Evolutionary conservation across 35 echinoderm and acorn worm species (phyloP).

Genomic region (Heliocidaris erythrogramma): DNA sequence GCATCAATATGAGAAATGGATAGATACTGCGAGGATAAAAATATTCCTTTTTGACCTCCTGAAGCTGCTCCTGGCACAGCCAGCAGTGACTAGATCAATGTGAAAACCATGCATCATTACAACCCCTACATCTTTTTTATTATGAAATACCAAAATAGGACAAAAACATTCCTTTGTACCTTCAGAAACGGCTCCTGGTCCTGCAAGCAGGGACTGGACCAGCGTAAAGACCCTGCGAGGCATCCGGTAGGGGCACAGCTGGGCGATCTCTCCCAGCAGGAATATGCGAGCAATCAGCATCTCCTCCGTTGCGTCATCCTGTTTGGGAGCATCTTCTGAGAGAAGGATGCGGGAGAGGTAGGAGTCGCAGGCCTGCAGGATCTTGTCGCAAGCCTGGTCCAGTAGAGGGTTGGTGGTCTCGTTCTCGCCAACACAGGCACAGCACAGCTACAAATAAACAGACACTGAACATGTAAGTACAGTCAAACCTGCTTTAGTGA

Average conservation of each 20-base stretch:
- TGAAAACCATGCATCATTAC: slow-evolving; percentile 30
- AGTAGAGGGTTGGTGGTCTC: neutral
- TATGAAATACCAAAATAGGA: neutral
- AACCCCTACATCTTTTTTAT: neutral
- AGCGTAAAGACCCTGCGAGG: slow-evolving; percentile 59
- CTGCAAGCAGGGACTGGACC: slow-evolving; percentile 89
- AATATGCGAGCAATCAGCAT: slow-evolving; percentile 25
- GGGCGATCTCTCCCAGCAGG: slow-evolving; percentile 72
- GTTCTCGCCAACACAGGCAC: slow-evolving; percentile 10
- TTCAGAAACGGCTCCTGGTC: slow-evolving; percentile 48
- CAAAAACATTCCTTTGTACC: slow-evolving; percentile 1
- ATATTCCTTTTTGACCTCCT: neutral
- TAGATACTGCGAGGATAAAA: neutral
- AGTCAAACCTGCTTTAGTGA: too few relatives aligned
- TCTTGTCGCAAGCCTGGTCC: slow-evolving; percentile 46
- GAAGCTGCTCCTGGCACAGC: slow-evolving; percentile 56
- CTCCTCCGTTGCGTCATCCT: slow-evolving; percentile 11
- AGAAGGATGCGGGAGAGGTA: slow-evolving; percentile 81
- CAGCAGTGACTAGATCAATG: slow-evolving; percentile 77
- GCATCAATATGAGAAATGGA: neutral
- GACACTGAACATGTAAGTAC: neutral
- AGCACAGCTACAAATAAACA: neutral
- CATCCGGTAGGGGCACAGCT: slow-evolving; percentile 74
- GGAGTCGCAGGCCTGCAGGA: slow-evolving; percentile 61
- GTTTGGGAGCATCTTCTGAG: neutral